Percentiles rank a stretch among this genome's conserved stretches.
phyloP scores from a whole-genome alignment of 2,888 invertebrate species.

The Agrochola circellaris region DNA sequence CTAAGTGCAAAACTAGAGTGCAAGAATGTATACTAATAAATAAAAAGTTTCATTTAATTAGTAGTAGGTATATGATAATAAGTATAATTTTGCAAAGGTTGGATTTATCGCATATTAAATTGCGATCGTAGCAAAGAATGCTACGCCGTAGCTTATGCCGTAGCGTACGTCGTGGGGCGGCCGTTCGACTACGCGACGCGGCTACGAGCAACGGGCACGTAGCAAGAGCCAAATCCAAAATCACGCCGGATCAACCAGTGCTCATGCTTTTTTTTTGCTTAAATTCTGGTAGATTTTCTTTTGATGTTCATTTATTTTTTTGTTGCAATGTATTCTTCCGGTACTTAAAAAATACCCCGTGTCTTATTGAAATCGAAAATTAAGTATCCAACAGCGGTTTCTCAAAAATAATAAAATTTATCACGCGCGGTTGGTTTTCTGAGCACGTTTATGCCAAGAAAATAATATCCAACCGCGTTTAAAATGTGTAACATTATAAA shows the following conservation, averaged over 20 bases:
- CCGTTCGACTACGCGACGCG: background rate
- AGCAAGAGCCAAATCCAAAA: background rate
- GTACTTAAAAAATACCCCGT: background rate
- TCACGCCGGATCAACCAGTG: background rate
- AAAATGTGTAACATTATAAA: background rate
- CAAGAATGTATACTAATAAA: background rate
- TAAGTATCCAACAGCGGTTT: background rate
- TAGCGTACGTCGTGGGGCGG: background rate
- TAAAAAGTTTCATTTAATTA: background rate
- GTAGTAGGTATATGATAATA: background rate
- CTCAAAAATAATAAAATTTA: background rate
- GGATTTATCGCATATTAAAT: background rate
- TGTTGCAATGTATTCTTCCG: background rate
- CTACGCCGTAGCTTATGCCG: constrained; percentile 28
- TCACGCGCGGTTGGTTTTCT: background rate
- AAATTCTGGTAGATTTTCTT: background rate
- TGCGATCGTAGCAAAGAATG: background rate
- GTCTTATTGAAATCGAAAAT: background rate
- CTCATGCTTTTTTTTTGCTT: background rate
- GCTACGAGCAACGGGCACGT: background rate
- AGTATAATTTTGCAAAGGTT: background rate
- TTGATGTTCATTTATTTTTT: background rate
- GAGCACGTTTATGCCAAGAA: background rate
- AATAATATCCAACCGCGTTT: background rate
- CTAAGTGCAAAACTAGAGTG: background rate